A percentile compares a stretch with the other conserved stretches of the same genome.
Conservation (phyloP, 2,113 vertebrate species). For the Falcunculus frontatus region DNA sequence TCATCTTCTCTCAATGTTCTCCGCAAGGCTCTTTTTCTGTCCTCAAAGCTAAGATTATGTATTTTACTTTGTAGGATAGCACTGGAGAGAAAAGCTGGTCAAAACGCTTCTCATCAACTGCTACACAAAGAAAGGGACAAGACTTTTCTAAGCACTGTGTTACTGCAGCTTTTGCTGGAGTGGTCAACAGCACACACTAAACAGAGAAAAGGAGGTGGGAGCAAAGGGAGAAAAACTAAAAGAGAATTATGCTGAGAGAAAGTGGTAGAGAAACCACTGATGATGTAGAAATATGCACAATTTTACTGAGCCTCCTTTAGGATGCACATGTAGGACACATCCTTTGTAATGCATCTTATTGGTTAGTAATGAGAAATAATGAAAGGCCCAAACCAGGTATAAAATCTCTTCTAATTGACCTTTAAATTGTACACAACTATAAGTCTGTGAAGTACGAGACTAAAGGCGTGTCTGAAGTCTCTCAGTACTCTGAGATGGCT, state of each 20-base stretch:
- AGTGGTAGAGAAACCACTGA: neutral
- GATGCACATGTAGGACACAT: neutral
- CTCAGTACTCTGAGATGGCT: neutral
- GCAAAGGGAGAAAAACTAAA: neutral
- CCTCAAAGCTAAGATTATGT: neutral
- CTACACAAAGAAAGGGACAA: neutral
- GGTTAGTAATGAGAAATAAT: neutral
- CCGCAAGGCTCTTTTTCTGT: neutral
- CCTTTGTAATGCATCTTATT: neutral
- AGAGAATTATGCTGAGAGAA: neutral
- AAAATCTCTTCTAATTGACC: neutral
- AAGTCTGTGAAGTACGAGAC: neutral
- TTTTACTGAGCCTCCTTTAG: neutral
- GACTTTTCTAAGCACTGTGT: neutral
- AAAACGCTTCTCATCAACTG: neutral
- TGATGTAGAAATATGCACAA: neutral
- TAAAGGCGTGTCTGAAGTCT: neutral
- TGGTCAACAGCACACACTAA: neutral
- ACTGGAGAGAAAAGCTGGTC: neutral
- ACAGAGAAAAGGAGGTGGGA: neutral
- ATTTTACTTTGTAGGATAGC: neutral
- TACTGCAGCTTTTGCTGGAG: neutral
- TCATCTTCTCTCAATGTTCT: neutral
- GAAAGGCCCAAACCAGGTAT: neutral
- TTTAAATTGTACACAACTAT: neutral